Evolutionary conservation across 2,888 invertebrate species (phyloP), one percentile per base, ranked within the genome.

Genomic region (Pristionchus mayeri): DNA sequence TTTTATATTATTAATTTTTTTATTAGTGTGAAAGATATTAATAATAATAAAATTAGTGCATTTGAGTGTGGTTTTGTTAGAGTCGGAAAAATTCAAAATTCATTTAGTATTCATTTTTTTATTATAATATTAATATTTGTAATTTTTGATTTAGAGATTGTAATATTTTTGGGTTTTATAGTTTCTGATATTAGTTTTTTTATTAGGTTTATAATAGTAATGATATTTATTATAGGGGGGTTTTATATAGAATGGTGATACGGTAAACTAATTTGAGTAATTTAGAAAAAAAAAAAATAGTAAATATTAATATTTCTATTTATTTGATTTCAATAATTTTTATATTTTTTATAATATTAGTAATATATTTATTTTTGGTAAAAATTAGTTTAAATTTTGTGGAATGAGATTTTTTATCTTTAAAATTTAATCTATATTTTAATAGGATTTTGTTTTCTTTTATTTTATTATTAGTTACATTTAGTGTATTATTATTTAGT

Each of bases 361-460:
- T 86, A 79, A 86, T 85, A 54, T 44, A 71, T 50, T 85, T 86
- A 44, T 87, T 87, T 21, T 75, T 76, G 48, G 82, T 87, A 85
- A 95, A 95, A 87, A 93, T 95, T 94, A 95, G 95, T 93, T 95
- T 95, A 87, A 88, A 30, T 88, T 67, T 87, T 11, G 85, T 89
- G 40, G 88, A 89, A 44, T 89, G 88, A 54, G 87, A 88, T 81
- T 89, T 89, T 87, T 86, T 89, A 79, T 87, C 86, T 52, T 85
- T 89, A 80, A 89, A 88, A 71, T 88, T 88, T 88, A 89, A 88
- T 87, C 86, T 89, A 85, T 88, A 88, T 86, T 89, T 88, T 88
- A 89, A 88, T 86, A 88, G 86, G 24, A 85, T 88, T 85, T 85
- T 88, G 83, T 89, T 89, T 88, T 88, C 87, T 85, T 89, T 89